Evolutionary conservation across 2,113 vertebrate species (phyloP).

Genomic region (Sialia sialis): DNA sequence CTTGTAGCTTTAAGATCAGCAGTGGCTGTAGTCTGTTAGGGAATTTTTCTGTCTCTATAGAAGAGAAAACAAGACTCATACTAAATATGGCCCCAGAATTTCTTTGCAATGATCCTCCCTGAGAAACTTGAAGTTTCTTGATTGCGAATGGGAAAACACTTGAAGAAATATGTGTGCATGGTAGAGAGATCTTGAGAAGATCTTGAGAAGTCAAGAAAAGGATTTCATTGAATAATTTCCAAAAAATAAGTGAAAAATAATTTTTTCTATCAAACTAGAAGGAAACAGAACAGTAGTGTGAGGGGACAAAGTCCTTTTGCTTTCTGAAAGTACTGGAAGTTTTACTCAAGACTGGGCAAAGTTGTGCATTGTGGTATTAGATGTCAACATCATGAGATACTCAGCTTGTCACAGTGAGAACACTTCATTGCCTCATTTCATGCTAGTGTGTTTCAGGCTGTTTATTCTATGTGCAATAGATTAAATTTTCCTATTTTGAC

Average conservation of each 20-base stretch:
- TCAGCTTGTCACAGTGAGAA: background rate
- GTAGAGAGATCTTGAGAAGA: background rate
- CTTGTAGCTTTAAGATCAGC: background rate
- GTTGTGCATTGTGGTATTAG: background rate
- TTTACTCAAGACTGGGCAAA: background rate
- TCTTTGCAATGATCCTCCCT: background rate
- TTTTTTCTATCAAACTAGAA: background rate
- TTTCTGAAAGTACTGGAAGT: background rate
- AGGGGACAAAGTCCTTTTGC: background rate
- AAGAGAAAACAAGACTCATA: background rate
- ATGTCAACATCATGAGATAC: background rate
- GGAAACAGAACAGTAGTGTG: background rate
- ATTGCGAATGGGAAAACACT: background rate
- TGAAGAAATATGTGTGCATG: background rate
- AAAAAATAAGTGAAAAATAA: background rate
- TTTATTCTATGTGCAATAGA: background rate
- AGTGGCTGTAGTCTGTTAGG: background rate
- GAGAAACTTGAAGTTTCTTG: background rate
- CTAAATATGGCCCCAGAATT: background rate
- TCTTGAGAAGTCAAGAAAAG: background rate
- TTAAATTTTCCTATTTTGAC: background rate
- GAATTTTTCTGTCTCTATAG: background rate
- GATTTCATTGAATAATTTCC: background rate
- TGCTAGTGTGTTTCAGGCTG: background rate
- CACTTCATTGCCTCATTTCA: conserved; percentile 7